Evolutionary conservation across 2,888 invertebrate genomes (phyloP), one percentile per base, ranked within the genome.

Genomic region (Eupithecia abbreviata): DNA sequence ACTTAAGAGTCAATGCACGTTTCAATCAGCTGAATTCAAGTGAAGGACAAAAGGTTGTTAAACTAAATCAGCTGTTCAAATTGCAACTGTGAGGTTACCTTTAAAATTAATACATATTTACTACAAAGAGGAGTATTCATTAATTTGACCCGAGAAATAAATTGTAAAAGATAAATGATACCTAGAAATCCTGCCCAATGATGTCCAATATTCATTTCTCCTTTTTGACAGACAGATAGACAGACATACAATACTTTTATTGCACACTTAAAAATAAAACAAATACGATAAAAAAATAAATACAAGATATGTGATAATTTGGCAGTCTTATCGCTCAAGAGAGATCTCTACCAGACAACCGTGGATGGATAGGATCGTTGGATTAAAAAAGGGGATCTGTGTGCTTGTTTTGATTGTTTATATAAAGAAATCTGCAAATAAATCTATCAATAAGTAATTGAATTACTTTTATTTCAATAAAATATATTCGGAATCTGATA

Each of bases 41-140:
- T 41, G 49, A 73, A 77, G 75, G 77, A 74, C 72, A 77, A 76
- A 71, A 12, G 72, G 71, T 73, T 69, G 67, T 65, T 77, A 72
- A 75, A 65, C 76, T 9, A 12, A 55, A 72, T 76, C 72, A 77
- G 79, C 74, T 79, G 75, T 72, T 76, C 45, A 74, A 66, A 74
- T 74, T 42, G 66, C 45, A 68, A 51, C 71, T 72, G 71, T 41
- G 55, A 72, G 70, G 70, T 69, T 30, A 62, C 18, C 30, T 30
- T 12, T 62, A 30, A 51, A 62, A 30, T 62, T 2, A 58, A 18
- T 18, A 10, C 58, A 10, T 5, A 15, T 5, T 0, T 6, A n/a
- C 2, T 4, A 15, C 13, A 4, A 15, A 15, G 4, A 12, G 0
- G 10, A 49, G 3, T 51, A 5, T 4, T 51, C 1, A n/a, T 55